Conservation (phyloP, 2,888 invertebrate genomes). For the Rotaria magnacalcarata region DNA sequence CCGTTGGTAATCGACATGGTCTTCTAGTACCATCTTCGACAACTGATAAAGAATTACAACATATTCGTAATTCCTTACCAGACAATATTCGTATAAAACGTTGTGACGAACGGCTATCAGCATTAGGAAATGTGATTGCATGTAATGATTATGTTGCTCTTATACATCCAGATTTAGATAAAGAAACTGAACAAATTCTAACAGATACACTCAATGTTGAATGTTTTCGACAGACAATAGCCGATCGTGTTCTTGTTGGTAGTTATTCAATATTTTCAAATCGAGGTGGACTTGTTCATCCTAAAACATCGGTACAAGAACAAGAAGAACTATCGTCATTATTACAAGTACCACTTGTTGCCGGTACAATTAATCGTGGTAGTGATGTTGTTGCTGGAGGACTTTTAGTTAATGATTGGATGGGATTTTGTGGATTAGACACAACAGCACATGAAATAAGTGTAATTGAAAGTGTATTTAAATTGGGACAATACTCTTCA, state of each 20-base stretch:
- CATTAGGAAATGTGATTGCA: slow-evolving; percentile 90
- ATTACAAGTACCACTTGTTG: slow-evolving; percentile 87
- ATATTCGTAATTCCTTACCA: slow-evolving; percentile 84
- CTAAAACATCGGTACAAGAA: slow-evolving; percentile 84
- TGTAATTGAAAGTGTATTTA: slow-evolving; percentile 93
- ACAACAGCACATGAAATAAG: slow-evolving; percentile 97
- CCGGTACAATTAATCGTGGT: slow-evolving; percentile 93
- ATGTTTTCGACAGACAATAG: slow-evolving; percentile 48
- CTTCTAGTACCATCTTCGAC: slow-evolving; percentile 86
- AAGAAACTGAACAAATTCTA: slow-evolving; percentile 87
- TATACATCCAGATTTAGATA: slow-evolving; percentile 93
- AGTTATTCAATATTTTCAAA: slow-evolving; percentile 88
- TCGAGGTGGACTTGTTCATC: slow-evolving; percentile 88
- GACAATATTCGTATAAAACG: slow-evolving; percentile 84
- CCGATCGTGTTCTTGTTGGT: slow-evolving; percentile 84
- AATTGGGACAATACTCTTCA: slow-evolving; percentile 62
- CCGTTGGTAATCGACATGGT: slow-evolving; percentile 86
- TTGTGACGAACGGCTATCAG: slow-evolving; percentile 92
- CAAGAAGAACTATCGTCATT: slow-evolving; percentile 92
- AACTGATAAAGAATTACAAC: slow-evolving; percentile 67
- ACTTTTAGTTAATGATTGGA: slow-evolving; percentile 91
- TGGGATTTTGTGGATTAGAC: slow-evolving; percentile 91
- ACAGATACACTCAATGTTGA: slow-evolving; percentile 88
- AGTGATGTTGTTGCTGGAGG: slow-evolving; percentile 92
- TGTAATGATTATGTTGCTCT: slow-evolving; percentile 98